These are phyloP conservation scores for Phasia obesa DNA, from an alignment of 2,888 invertebrate genomes.

Conservation along the genomic window DNA sequence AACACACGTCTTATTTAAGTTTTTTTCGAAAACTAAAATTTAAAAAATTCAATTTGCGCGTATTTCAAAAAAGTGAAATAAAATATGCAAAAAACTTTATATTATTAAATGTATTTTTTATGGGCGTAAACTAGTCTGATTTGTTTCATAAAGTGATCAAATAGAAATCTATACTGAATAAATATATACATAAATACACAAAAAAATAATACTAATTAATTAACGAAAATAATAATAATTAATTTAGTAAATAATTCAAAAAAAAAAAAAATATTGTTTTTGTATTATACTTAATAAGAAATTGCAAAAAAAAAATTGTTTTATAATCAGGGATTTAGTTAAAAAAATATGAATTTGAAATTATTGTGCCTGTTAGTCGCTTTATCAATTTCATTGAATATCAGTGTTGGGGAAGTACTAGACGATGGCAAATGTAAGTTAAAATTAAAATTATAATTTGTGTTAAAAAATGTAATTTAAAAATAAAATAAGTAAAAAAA, in stretches of 20 bases:
- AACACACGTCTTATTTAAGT: slow-evolving; percentile 32
- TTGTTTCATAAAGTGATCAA: slow-evolving; percentile 13
- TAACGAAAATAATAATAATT: slow-evolving; percentile 10
- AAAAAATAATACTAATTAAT: too few species aligned
- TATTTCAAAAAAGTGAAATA: slow-evolving; percentile 25
- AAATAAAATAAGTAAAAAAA: not conserved
- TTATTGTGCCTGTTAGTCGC: slow-evolving; percentile 42
- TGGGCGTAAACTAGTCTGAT: slow-evolving; percentile 46
- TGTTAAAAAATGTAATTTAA: too few species aligned
- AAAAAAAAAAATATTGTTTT: slow-evolving; percentile 2
- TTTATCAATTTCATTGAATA: slow-evolving; percentile 72
- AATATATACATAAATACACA: not conserved
- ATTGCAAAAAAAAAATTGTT: not conserved
- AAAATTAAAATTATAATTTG: too few species aligned
- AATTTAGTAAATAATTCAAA: slow-evolving; percentile 28
- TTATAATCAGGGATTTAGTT: not conserved
- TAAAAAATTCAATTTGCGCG: slow-evolving; percentile 8
- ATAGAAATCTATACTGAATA: slow-evolving; percentile 2
- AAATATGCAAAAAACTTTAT: not conserved
- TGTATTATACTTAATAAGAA: not conserved
- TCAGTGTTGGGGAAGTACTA: slow-evolving; percentile 67
- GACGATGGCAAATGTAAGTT: slow-evolving; percentile 80
- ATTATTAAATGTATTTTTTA: not conserved
- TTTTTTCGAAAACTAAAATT: slow-evolving; percentile 1
- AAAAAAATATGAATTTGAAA: slow-evolving; percentile 32